Evolutionary conservation across 1,140 invertebrate genomes (phyloP).

Genomic region (Helicoverpa zea): DNA sequence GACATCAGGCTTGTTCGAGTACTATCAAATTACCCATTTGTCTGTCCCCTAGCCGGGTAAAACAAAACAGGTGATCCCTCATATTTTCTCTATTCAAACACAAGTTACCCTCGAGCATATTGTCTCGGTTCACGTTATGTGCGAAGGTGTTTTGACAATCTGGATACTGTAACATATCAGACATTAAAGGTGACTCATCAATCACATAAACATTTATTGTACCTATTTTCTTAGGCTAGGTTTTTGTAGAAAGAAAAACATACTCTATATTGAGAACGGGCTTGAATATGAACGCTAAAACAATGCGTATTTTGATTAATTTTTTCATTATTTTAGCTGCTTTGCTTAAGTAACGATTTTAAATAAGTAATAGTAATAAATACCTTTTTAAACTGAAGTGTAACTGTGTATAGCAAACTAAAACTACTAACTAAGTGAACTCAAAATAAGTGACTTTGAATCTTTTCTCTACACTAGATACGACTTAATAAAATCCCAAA

Average conservation of each 20-base stretch:
- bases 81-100: constrained; percentile 38
- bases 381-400: too few species aligned
- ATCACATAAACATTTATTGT: background rate
- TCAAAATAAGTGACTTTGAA: background rate
- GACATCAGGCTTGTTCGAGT: background rate
- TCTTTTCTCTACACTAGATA: background rate
- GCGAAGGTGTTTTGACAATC: constrained; percentile 14
- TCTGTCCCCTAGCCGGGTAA: constrained; percentile 2
- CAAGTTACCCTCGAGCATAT: constrained; percentile 17
- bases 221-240: background rate
- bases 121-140: constrained; percentile 13
- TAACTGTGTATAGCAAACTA: background rate
- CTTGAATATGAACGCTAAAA: background rate
- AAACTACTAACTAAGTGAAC: background rate
- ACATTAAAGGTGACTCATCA: constrained; percentile 9
- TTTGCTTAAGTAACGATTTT: too few species aligned
- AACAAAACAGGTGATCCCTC: constrained; percentile 32
- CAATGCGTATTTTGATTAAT: background rate
- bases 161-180: constrained; percentile 14
- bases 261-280: background rate
- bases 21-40: constrained; percentile 39
- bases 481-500: constrained; percentile 32
- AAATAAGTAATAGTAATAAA: too few species aligned
- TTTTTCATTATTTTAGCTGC: background rate
- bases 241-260: too few species aligned